Evolutionary conservation across 1,140 invertebrate species (phyloP).

Genomic region (Drosophila murphyi): DNA sequence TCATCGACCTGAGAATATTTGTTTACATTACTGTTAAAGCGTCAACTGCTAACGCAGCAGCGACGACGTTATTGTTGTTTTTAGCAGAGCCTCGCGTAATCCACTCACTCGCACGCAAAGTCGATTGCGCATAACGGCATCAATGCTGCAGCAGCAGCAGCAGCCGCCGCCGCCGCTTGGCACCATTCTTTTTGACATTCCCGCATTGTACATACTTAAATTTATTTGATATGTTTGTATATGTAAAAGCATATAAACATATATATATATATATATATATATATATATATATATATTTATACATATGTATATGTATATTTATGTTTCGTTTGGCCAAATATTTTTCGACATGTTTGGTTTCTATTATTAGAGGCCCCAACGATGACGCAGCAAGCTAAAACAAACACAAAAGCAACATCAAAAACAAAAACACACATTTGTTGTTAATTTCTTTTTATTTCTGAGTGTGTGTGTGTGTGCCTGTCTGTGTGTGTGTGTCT

Average conservation of each 20-base stretch:
- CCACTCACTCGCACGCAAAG: constrained; percentile 19
- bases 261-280: constrained; percentile 15
- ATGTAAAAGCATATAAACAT: constrained; percentile 27
- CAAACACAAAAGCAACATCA: constrained; percentile 41
- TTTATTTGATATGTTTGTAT: constrained; percentile 5
- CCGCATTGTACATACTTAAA: constrained; percentile 1
- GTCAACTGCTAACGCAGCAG: constrained; percentile 1
- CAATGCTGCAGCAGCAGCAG: constrained; percentile 23
- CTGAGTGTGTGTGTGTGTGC: too few species aligned
- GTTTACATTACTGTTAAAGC: constrained; percentile 59
- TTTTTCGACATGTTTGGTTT: constrained; percentile 61
- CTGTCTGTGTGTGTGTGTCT: too few species aligned
- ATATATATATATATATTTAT: too few species aligned
- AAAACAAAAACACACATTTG: constrained; percentile 15
- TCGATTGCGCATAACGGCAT: constrained; percentile 54
- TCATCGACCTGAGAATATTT: constrained; percentile 16
- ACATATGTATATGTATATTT: constrained; percentile 38
- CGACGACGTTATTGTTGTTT: constrained; percentile 9
- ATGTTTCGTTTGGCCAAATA: constrained; percentile 65
- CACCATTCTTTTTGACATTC: constrained; percentile 36
- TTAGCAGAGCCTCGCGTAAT: not conserved
- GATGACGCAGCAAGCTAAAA: constrained; percentile 64
- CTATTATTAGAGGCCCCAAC: constrained; percentile 64
- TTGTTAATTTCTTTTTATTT: constrained; percentile 8
- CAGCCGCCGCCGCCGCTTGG: constrained; percentile 8